These are phyloP conservation scores for Bombyx mandarina DNA, from an alignment of 1,140 invertebrate species.

Conservation along the genomic window DNA sequence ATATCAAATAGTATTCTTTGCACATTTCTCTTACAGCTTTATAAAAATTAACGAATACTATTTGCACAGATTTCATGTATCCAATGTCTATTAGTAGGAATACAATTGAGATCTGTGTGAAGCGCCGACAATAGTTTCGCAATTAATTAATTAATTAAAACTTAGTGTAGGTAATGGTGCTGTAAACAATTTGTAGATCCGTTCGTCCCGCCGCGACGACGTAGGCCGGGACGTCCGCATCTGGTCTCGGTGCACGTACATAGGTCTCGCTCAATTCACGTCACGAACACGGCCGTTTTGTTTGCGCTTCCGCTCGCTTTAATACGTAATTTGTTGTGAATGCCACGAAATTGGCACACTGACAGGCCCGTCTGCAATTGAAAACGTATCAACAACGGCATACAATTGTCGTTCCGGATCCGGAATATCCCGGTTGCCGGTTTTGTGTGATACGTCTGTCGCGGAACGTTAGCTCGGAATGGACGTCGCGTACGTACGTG, in stretches of 20 bases:
- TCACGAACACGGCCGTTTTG: slow-evolving; percentile 66
- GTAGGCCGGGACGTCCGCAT: slow-evolving; percentile 10
- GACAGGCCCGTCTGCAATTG: slow-evolving; percentile 51
- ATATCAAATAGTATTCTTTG: neutral
- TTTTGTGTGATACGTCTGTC: neutral
- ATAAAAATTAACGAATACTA: slow-evolving; percentile 3
- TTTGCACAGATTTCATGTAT: neutral
- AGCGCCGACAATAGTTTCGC: neutral
- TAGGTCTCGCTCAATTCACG: slow-evolving; percentile 42
- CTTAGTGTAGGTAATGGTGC: neutral
- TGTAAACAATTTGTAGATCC: neutral
- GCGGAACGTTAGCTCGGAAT: neutral
- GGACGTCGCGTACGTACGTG: neutral
- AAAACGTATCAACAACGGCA: slow-evolving; percentile 44
- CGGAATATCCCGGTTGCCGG: neutral
- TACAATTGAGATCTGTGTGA: too few relatives aligned
- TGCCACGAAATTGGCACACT: slow-evolving; percentile 64
- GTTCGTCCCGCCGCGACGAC: neutral
- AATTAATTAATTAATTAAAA: slow-evolving; percentile 1
- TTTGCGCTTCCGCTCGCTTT: slow-evolving; percentile 64
- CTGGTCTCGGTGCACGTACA: slow-evolving; percentile 26
- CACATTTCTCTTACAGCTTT: neutral
- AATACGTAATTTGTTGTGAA: slow-evolving; percentile 68
- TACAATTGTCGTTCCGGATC: slow-evolving; percentile 12
- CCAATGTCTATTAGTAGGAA: too few relatives aligned